Evolutionary conservation across 2,888 invertebrate species (phyloP), one percentile per base, ranked within the genome.

Genomic region (Agonopterix alstromeriana): DNA sequence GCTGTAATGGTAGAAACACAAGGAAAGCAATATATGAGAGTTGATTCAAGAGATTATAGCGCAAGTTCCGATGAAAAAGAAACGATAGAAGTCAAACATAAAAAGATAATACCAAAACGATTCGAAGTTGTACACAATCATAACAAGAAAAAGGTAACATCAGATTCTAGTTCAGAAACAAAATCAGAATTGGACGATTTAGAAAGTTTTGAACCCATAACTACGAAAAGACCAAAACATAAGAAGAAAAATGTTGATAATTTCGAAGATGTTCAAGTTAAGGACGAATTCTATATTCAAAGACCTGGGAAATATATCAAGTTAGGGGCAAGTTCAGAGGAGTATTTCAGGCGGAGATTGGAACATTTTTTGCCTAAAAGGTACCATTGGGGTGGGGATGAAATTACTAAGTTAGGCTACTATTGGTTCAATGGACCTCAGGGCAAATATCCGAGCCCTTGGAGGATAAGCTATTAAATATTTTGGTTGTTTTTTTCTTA

Each of bases 381-480:
- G 1, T 70, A 60, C 8, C 66, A 73, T 42, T 83, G 83, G 82
- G 42, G 62, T 0, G 49, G 60, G 0, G 56, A 67, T 0, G 77
- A 83, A 0, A 60, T 74, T 0, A 52, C 61, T 0, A 45, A 71
- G 8, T 55, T 84, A n/a, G 73, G 73, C 0, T 73, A 73, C 44
- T 75, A 60, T 12, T 84, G 82, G 82, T 77, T 74, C 2, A 67
- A 73, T 11, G 80, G 81, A 0, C 74, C 74, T 0, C 69, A 61
- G 47, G 82, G 81, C 0, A 55, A 49, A 9, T 70, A 65, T 50
- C 44, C 47, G 0, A 43, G 36, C 0, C 10, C 27, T 1, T 49
- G 43, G 36, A 45, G 36, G 10, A 44, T 51, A 38, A 12, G 35
- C 14, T 50, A 47, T 42, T 47, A 48, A 12, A 38, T 38, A 43